Percentiles rank a stretch among this genome's conserved stretches.
phyloP scores from a whole-genome alignment of 1,140 invertebrate genomes.

The Venustaconcha ellipsiformis region DNA sequence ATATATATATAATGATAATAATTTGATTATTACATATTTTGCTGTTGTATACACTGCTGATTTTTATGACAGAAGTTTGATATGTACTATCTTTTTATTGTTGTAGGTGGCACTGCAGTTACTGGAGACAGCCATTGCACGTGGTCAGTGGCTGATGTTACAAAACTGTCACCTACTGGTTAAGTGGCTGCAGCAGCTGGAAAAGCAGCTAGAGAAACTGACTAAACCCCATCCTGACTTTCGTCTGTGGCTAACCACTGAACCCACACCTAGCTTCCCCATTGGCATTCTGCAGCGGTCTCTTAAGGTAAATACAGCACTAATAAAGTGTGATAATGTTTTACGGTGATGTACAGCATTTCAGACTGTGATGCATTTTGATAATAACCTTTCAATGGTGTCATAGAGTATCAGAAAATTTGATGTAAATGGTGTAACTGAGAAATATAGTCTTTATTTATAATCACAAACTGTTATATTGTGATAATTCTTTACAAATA shows the following conservation, averaged over 20 bases:
- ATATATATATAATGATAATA: too few relatives aligned
- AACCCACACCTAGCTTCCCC: constrained; percentile 85
- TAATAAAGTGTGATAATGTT: not conserved
- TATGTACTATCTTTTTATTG: constrained; percentile 3
- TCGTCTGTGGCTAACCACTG: constrained; percentile 91
- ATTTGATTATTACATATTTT: too few relatives aligned
- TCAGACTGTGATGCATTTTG: too few relatives aligned
- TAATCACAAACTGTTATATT: too few relatives aligned
- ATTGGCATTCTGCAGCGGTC: constrained; percentile 89
- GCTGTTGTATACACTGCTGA: too few relatives aligned
- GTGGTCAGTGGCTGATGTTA: constrained; percentile 90
- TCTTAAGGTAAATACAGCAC: constrained; percentile 75
- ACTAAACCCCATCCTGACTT: constrained; percentile 88
- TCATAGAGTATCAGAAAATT: too few relatives aligned
- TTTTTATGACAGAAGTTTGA: too few relatives aligned
- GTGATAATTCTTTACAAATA: too few relatives aligned
- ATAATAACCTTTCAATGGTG: too few relatives aligned
- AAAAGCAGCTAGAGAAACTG: constrained; percentile 85
- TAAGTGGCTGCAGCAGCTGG: constrained; percentile 82
- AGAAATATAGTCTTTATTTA: too few relatives aligned
- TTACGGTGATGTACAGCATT: too few relatives aligned
- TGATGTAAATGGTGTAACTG: too few relatives aligned
- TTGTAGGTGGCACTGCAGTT: constrained; percentile 78
- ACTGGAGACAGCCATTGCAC: constrained; percentile 78
- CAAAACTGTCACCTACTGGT: constrained; percentile 89